Evolutionary conservation across 2,113 vertebrate species (phyloP).

Genomic region (Scartelaos histophorus): DNA sequence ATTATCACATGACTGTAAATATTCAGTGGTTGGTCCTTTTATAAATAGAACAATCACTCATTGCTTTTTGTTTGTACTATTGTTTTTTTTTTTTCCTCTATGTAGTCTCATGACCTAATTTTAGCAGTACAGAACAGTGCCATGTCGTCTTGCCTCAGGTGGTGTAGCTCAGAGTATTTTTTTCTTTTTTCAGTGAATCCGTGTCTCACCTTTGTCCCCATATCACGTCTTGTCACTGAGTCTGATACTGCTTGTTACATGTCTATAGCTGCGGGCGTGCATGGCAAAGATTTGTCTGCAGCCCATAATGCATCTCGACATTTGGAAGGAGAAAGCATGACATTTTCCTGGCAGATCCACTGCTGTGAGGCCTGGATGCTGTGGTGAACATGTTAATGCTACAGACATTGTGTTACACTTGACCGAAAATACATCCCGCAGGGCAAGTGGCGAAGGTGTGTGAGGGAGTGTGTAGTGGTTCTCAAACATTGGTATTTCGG

Average conservation of each 20-base stretch:
- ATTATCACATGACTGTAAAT: neutral
- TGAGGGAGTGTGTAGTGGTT: neutral
- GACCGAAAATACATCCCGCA: slow-evolving; percentile 11
- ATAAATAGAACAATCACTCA: slow-evolving; percentile 1
- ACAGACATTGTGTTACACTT: slow-evolving; percentile 17
- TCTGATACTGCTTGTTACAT: slow-evolving; percentile 15
- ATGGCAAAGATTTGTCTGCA: slow-evolving; percentile 3
- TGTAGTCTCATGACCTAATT: slow-evolving; percentile 38
- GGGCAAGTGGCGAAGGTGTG: slow-evolving; percentile 7
- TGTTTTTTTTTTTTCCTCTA: neutral
- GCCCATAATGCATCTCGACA: slow-evolving; percentile 24
- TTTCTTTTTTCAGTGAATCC: slow-evolving; percentile 14
- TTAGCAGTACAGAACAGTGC: slow-evolving; percentile 4
- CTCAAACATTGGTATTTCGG: neutral
- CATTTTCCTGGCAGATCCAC: slow-evolving; percentile 33
- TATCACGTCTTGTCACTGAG: slow-evolving; percentile 3
- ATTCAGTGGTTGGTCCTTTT: neutral
- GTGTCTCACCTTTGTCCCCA: slow-evolving; percentile 32
- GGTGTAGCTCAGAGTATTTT: slow-evolving; percentile 7
- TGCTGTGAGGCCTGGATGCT: slow-evolving; percentile 22
- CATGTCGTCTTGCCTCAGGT: slow-evolving; percentile 4
- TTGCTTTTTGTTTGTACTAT: neutral
- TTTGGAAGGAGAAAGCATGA: slow-evolving; percentile 27
- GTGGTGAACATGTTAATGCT: slow-evolving; percentile 22
- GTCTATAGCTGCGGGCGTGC: slow-evolving; percentile 17